phyloP scores from a whole-genome alignment of 2,888 invertebrate species.

The Tenthredo amoena region DNA sequence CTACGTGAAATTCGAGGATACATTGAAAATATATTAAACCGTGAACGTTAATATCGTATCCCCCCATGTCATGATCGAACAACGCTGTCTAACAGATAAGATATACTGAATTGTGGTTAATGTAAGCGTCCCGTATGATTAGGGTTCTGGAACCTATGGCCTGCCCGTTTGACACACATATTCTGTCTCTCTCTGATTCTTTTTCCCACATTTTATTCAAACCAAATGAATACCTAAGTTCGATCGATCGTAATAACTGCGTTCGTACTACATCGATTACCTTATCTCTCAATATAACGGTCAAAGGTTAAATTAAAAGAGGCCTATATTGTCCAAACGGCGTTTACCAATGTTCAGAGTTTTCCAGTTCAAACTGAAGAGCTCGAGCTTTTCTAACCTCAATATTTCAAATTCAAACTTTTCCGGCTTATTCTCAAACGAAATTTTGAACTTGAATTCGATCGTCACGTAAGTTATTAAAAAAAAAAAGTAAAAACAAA shows the following conservation, averaged over 20 bases:
- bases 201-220: not conserved
- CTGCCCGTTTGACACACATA: not conserved
- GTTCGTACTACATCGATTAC: not conserved
- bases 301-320: not conserved
- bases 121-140: conserved; percentile 35
- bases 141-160: not conserved
- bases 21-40: not conserved
- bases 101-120: conserved; percentile 33
- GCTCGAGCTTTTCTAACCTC: not conserved
- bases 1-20: not conserved
- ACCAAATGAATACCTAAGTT: not conserved
- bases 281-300: not conserved
- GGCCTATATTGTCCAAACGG: not conserved
- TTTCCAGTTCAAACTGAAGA: too few relatives aligned
- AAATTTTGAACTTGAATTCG: too few relatives aligned
- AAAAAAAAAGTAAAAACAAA: too few relatives aligned
- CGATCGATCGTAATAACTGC: not conserved
- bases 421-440: too few relatives aligned
- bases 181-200: not conserved
- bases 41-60: conserved; percentile 18
- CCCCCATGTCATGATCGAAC: not conserved
- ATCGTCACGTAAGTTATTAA: too few relatives aligned
- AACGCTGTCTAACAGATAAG: conserved; percentile 17
- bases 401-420: not conserved
- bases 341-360: not conserved